These are phyloP conservation scores for Enteromius argenteus DNA, from an alignment of 2,797 vertebrate species.

Conservation along the genomic window DNA sequence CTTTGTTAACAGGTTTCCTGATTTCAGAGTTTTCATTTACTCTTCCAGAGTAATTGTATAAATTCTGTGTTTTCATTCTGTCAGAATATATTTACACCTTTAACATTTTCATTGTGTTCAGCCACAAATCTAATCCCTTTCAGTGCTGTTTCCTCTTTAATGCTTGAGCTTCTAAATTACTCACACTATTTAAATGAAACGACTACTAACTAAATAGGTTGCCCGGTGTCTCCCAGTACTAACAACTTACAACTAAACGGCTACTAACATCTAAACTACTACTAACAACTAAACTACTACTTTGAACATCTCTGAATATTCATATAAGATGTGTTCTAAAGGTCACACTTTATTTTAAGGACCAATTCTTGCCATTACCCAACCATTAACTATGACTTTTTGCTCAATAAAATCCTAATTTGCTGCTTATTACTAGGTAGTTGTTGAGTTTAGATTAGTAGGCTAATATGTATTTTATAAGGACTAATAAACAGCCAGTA, in stretches of 20 bases:
- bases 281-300: not conserved
- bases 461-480: not conserved
- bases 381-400: not conserved
- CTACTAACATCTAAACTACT: constrained; percentile 6
- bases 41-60: not conserved
- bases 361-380: not conserved
- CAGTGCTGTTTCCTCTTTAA: not conserved
- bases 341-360: not conserved
- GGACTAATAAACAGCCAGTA: not conserved
- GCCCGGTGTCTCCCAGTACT: not conserved
- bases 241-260: not conserved
- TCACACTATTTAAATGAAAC: not conserved
- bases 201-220: not conserved
- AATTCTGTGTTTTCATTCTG: not conserved
- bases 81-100: not conserved
- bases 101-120: not conserved
- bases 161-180: constrained; percentile 21
- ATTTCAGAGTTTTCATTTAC: not conserved
- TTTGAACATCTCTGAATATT: constrained; percentile 1
- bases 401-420: not conserved
- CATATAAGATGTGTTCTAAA: not conserved
- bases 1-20: constrained; percentile 10
- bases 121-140: constrained; percentile 22
- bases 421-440: not conserved
- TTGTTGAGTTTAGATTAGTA: not conserved